Conservation (phyloP, 2,113 vertebrate genomes). For the Romanogobio albipinnatus region DNA sequence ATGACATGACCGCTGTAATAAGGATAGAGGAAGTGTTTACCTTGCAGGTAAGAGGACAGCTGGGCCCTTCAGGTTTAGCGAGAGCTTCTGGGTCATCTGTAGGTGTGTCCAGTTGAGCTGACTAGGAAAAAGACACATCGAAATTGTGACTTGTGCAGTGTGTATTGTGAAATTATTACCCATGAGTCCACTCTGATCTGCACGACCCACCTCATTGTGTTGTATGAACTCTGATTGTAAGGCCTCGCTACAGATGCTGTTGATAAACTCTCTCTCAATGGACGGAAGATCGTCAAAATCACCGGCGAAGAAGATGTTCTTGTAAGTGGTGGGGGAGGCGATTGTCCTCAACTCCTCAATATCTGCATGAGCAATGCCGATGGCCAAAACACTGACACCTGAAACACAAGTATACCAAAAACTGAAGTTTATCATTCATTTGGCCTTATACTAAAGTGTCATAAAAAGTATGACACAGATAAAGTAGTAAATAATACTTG, state of each 20-base stretch:
- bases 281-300: conserved; percentile 83
- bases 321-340: conserved; percentile 75
- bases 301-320: conserved; percentile 79
- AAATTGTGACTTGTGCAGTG: neutral
- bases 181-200: neutral
- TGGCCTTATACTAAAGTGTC: neutral
- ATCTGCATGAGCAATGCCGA: conserved; percentile 85
- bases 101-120: conserved; percentile 71
- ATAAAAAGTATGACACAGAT: neutral
- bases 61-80: conserved; percentile 71
- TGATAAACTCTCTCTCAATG: conserved; percentile 83
- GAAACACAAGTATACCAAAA: conserved; percentile 15
- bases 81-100: conserved; percentile 70
- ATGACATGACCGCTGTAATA: neutral
- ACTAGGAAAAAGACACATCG: conserved; percentile 51
- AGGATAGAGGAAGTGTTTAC: conserved; percentile 55
- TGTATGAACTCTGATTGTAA: conserved; percentile 72
- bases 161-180: neutral
- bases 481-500: neutral
- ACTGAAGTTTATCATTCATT: neutral
- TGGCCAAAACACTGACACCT: conserved; percentile 83
- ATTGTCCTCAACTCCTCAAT: conserved; percentile 79
- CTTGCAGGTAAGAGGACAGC: conserved; percentile 72
- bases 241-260: conserved; percentile 76
- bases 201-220: conserved; percentile 45